A percentile compares a stretch with the other conserved stretches of the same genome.
Conservation (phyloP, 2,113 vertebrate species). For the Burhinus oedicnemus region DNA sequence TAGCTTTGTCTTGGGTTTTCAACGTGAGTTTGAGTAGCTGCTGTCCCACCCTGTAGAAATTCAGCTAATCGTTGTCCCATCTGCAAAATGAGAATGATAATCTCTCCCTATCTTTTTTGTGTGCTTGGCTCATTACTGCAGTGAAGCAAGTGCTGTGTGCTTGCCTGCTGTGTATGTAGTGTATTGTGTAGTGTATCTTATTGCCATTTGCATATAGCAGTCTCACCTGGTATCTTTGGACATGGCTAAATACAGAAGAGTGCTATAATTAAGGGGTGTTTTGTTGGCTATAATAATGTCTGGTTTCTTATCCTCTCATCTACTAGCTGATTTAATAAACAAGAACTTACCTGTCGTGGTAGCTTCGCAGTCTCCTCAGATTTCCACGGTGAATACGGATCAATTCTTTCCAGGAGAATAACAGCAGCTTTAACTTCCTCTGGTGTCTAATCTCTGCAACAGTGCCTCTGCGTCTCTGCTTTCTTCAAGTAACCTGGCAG, state of each 20-base stretch:
- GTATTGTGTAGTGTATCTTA: not conserved
- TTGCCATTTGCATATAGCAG: not conserved
- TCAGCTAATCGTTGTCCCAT: fast-evolving
- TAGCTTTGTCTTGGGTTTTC: not conserved
- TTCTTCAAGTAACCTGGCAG: not conserved
- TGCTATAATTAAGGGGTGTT: not conserved
- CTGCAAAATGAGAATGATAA: not conserved
- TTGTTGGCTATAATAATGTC: not conserved
- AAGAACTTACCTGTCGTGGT: not conserved
- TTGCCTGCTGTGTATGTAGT: not conserved
- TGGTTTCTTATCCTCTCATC: not conserved
- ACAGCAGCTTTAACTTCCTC: not conserved
- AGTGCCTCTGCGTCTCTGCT: not conserved
- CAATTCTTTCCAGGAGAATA: not conserved
- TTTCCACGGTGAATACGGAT: not conserved
- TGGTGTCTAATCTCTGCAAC: not conserved
- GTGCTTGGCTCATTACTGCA: not conserved
- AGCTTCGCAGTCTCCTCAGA: not conserved
- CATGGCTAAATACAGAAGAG: not conserved
- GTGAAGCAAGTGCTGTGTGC: fast-evolving
- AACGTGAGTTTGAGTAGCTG: not conserved
- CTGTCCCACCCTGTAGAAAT: not conserved
- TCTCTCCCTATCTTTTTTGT: not conserved
- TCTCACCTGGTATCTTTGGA: not conserved
- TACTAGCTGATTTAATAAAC: not conserved